Evolutionary conservation across 1,140 invertebrate species (phyloP).

Genomic region (Zaprionus ornatus): DNA sequence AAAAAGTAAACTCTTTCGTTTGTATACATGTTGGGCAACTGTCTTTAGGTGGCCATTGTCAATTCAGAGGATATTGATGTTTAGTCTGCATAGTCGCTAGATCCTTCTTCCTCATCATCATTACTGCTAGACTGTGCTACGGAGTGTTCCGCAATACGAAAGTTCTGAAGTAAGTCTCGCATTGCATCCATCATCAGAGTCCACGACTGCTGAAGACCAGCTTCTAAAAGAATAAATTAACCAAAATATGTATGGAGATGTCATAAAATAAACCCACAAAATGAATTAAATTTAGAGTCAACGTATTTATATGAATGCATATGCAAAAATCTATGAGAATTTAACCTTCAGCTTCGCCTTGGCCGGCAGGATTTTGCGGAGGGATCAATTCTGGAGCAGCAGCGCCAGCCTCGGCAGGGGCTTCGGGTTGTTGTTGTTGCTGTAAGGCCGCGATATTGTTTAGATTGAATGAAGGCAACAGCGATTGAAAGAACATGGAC

Average conservation of each 20-base stretch:
- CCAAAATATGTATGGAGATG: not conserved
- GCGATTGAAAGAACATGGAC: constrained; percentile 87
- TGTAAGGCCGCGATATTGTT: constrained; percentile 52
- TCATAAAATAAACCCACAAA: not conserved
- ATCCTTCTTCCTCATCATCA: constrained; percentile 84
- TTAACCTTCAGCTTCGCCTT: constrained; percentile 47
- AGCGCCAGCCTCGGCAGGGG: constrained; percentile 54
- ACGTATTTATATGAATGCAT: not conserved
- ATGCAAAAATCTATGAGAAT: constrained; percentile 2
- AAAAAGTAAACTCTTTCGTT: constrained; percentile 11
- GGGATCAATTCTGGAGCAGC: constrained; percentile 36
- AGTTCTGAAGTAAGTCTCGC: constrained; percentile 89
- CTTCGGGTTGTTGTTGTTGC: constrained; percentile 56
- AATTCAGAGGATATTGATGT: constrained; percentile 30
- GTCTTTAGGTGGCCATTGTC: constrained; percentile 21
- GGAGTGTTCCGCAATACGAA: constrained; percentile 85
- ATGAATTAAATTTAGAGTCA: not conserved
- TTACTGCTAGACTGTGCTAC: constrained; percentile 81
- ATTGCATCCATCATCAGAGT: constrained; percentile 89
- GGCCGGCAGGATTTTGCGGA: constrained; percentile 21
- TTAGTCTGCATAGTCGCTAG: constrained; percentile 84
- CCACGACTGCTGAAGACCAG: constrained; percentile 86
- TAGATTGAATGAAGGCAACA: constrained; percentile 87
- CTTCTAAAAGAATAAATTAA: constrained; percentile 75
- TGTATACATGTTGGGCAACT: constrained; percentile 16